phyloP scores from a whole-genome alignment of 2,888 invertebrate genomes.

The Platypus cylindrus region DNA sequence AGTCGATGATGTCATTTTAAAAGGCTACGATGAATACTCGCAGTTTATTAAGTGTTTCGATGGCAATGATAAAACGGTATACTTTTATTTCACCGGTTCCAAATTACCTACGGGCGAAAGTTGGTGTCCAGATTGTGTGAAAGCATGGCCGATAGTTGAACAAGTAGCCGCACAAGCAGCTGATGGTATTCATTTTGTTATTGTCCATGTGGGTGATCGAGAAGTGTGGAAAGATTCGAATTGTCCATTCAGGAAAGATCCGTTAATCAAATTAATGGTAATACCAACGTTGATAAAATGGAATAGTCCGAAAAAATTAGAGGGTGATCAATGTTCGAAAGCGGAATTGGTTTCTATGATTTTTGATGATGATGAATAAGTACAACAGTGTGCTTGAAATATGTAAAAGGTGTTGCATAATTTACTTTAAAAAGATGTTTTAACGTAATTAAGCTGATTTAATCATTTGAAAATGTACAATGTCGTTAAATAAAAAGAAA shows the following conservation, averaged over 20 bases:
- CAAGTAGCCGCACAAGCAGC: constrained; percentile 49
- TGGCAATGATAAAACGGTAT: constrained; percentile 32
- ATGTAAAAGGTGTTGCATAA: too few relatives aligned
- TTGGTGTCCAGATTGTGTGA: constrained; percentile 84
- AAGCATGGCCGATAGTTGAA: constrained; percentile 67
- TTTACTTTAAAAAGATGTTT: too few relatives aligned
- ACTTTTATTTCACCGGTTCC: constrained; percentile 54
- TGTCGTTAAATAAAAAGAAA: too few relatives aligned
- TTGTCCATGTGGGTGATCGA: constrained; percentile 68
- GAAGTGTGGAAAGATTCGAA: constrained; percentile 73
- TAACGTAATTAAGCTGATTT: too few relatives aligned
- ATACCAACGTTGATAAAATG: constrained; percentile 73
- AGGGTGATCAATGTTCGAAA: constrained; percentile 65
- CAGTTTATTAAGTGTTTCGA: constrained; percentile 42
- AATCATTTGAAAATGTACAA: too few relatives aligned
- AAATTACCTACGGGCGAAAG: constrained; percentile 55
- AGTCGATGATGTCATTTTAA: too few relatives aligned
- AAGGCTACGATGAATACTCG: constrained; percentile 50
- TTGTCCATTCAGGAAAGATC: constrained; percentile 70
- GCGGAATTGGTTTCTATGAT: constrained; percentile 66
- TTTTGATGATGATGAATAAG: constrained; percentile 50
- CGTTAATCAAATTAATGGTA: constrained; percentile 55
- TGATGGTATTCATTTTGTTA: constrained; percentile 52
- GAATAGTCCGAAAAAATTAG: constrained; percentile 64
- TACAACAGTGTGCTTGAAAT: too few relatives aligned